Evolutionary conservation across 1,140 invertebrate species (phyloP).

Genomic region (Acyrthosiphon pisum): DNA sequence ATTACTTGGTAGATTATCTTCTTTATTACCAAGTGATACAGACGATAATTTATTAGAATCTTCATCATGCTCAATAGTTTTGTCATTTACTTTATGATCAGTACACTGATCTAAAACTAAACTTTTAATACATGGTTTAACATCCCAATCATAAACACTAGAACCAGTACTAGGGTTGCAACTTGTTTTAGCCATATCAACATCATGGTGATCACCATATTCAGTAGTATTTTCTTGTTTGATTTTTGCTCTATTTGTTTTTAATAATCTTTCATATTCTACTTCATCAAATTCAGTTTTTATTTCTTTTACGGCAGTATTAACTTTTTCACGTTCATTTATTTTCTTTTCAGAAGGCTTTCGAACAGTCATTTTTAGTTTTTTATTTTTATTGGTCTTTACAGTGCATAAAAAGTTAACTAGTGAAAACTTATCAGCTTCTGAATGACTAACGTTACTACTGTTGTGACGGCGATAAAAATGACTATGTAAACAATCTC

Average conservation of each 20-base stretch:
- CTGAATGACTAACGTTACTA: not conserved
- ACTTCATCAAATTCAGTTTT: slow-evolving; percentile 29
- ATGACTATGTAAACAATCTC: slow-evolving; percentile 45
- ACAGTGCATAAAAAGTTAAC: slow-evolving; percentile 7
- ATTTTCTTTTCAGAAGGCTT: slow-evolving; percentile 16
- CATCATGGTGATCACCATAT: slow-evolving; percentile 3
- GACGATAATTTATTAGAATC: not conserved
- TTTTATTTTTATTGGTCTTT: slow-evolving; percentile 47
- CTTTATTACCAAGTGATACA: not conserved
- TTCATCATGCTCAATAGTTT: not conserved
- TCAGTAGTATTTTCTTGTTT: not conserved
- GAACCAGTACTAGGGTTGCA: not conserved
- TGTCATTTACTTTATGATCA: slow-evolving; percentile 23
- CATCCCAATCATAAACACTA: not conserved
- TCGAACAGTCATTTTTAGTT: not conserved
- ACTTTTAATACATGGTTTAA: slow-evolving; percentile 31
- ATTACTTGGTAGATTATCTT: not conserved
- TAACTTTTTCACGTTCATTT: not conserved
- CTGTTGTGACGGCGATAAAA: slow-evolving; percentile 26
- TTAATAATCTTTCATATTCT: not conserved
- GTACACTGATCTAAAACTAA: not conserved
- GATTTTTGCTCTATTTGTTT: not conserved
- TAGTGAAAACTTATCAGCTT: slow-evolving; percentile 40
- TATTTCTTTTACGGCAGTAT: slow-evolving; percentile 25
- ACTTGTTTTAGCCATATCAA: not conserved